Percentiles rank a stretch among this genome's conserved stretches.
These are phyloP conservation scores for Sebastes schlegelii DNA, from an alignment of 2,113 vertebrate species.

Conservation along the genomic window DNA sequence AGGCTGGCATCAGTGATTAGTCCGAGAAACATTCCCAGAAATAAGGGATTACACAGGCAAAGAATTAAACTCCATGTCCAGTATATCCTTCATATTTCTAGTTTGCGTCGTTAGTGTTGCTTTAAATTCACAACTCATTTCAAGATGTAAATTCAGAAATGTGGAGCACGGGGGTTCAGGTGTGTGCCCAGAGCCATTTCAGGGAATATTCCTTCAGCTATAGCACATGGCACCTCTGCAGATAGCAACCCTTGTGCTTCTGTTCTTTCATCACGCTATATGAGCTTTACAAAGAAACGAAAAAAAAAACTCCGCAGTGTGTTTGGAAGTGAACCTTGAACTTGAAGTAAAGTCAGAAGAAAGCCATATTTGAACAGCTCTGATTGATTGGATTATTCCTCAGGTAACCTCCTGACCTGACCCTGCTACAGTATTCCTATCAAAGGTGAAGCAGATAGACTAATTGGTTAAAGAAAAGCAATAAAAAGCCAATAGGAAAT, in stretches of 20 bases:
- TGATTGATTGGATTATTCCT: slow-evolving; percentile 8
- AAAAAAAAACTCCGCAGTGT: not conserved
- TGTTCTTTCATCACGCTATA: slow-evolving; percentile 63
- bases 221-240: slow-evolving; percentile 69
- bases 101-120: slow-evolving; percentile 25
- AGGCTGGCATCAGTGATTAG: slow-evolving; percentile 30
- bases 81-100: not conserved
- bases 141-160: slow-evolving; percentile 49
- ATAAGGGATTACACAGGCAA: not conserved
- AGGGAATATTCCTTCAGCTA: slow-evolving; percentile 58
- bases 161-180: slow-evolving; percentile 71
- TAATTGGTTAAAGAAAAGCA: not conserved
- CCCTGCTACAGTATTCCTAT: not conserved
- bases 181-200: slow-evolving; percentile 72
- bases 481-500: not conserved
- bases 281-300: slow-evolving; percentile 34
- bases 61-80: not conserved
- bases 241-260: slow-evolving; percentile 43
- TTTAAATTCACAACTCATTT: slow-evolving; percentile 39
- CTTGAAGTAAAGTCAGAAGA: slow-evolving; percentile 12
- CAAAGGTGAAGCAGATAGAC: not conserved
- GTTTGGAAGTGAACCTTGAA: slow-evolving; percentile 33
- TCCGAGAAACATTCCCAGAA: slow-evolving; percentile 10
- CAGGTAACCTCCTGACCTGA: slow-evolving; percentile 16
- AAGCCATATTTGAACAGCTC: slow-evolving; percentile 1